Conservation (phyloP, 2,888 invertebrate genomes). For the Nesidiocoris tenuis region DNA sequence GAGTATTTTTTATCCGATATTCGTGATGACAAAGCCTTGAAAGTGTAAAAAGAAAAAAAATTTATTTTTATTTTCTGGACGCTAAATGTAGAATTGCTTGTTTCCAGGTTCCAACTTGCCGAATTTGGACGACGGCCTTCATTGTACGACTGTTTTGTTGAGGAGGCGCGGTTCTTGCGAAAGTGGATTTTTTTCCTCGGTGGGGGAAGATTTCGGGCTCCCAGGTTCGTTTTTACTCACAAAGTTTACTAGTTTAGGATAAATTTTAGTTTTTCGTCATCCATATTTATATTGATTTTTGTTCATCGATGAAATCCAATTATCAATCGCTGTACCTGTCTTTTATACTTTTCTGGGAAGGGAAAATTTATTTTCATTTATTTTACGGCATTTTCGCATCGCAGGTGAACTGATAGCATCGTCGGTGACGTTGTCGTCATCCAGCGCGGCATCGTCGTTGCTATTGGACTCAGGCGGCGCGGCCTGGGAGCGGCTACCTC, state of each 20-base stretch:
- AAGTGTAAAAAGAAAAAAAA: neutral
- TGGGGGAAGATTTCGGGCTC: conserved; percentile 68
- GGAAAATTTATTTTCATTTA: neutral
- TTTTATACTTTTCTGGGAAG: neutral
- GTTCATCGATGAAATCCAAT: too few relatives aligned
- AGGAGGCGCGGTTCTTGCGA: conserved; percentile 81
- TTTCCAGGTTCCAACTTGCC: conserved; percentile 46
- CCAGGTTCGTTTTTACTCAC: conserved; percentile 53
- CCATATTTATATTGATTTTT: too few relatives aligned
- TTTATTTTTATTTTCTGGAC: neutral
- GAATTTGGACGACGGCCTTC: conserved; percentile 15
- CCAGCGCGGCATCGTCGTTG: conserved; percentile 60
- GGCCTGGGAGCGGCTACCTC: conserved; percentile 26
- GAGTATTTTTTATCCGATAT: neutral
- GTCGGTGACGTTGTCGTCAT: conserved; percentile 55
- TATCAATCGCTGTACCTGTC: too few relatives aligned
- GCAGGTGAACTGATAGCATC: conserved; percentile 50
- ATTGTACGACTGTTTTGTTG: conserved; percentile 52
- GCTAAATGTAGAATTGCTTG: neutral
- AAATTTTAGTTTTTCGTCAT: too few relatives aligned
- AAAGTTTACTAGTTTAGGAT: neutral
- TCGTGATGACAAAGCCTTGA: neutral
- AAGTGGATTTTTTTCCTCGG: conserved; percentile 85
- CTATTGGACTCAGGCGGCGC: conserved; percentile 55
- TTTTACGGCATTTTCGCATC: neutral